Evolutionary conservation across 2,888 invertebrate species (phyloP).

Genomic region (Acleris emargana): DNA sequence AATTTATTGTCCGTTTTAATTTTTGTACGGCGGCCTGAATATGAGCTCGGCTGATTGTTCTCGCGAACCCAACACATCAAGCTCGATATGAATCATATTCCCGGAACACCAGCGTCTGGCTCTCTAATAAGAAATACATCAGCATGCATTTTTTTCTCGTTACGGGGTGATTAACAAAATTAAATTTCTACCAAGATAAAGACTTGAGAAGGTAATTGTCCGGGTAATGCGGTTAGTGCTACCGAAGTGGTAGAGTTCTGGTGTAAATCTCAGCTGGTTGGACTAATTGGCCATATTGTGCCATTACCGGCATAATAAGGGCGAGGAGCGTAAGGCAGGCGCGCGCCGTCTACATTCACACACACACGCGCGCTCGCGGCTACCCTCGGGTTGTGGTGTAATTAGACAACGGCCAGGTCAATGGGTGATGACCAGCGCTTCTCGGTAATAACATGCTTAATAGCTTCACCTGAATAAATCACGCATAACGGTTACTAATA

Average conservation of each 20-base stretch:
- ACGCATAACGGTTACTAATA: slow-evolving; percentile 57
- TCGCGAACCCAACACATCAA: slow-evolving; percentile 30
- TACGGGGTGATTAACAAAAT: slow-evolving; percentile 18
- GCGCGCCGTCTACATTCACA: slow-evolving; percentile 17
- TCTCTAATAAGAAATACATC: neutral
- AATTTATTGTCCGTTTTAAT: slow-evolving; percentile 56
- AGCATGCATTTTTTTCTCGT: slow-evolving; percentile 19
- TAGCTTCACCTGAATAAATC: slow-evolving; percentile 69
- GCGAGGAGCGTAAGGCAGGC: slow-evolving; percentile 35
- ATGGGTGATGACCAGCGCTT: slow-evolving; percentile 64
- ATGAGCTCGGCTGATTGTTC: slow-evolving; percentile 48
- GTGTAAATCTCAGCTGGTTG: slow-evolving; percentile 58
- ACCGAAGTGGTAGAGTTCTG: slow-evolving; percentile 53
- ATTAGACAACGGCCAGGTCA: slow-evolving; percentile 67
- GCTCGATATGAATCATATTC: slow-evolving; percentile 19
- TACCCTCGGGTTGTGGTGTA: slow-evolving; percentile 50
- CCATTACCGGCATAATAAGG: slow-evolving; percentile 49
- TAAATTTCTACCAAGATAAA: slow-evolving; percentile 42
- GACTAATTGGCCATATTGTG: slow-evolving; percentile 70
- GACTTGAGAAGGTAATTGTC: slow-evolving; percentile 55
- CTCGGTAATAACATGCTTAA: slow-evolving; percentile 56
- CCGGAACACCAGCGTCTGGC: slow-evolving; percentile 6
- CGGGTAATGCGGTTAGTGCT: slow-evolving; percentile 60
- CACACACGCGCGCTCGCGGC: no score
- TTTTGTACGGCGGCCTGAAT: slow-evolving; percentile 41